Evolutionary conservation across 2,113 vertebrate genomes (phyloP).

Genomic region (Cottus gobio): DNA sequence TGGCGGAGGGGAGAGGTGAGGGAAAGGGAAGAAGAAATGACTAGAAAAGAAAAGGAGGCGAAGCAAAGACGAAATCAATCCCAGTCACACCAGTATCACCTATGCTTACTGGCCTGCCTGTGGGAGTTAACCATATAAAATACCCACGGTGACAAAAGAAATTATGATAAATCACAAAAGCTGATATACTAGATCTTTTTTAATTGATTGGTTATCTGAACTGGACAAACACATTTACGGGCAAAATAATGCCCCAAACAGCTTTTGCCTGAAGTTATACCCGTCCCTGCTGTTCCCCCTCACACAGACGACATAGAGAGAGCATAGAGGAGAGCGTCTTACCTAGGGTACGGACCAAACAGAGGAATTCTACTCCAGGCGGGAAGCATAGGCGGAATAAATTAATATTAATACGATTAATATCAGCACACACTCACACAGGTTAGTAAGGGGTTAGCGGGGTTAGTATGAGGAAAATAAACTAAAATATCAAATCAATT

Average conservation of each 20-base stretch:
- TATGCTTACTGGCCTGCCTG: constrained; percentile 69
- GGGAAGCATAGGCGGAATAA: constrained; percentile 99
- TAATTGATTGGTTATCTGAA: constrained; percentile 8
- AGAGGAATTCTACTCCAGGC: constrained; percentile 99
- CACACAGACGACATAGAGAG: constrained; percentile 73
- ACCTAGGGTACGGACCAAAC: constrained; percentile 99
- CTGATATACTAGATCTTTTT: not conserved
- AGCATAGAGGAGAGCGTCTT: constrained; percentile 85
- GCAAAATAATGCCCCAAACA: constrained; percentile 20
- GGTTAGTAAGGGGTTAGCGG: constrained; percentile 77
- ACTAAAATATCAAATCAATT: constrained; percentile 8
- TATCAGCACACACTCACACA: constrained; percentile 81
- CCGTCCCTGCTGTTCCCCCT: constrained; percentile 34
- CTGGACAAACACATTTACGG: constrained; percentile 28
- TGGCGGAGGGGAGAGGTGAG: not conserved
- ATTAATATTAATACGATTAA: constrained; percentile 93
- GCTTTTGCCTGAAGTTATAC: not conserved
- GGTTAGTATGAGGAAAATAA: constrained; percentile 63
- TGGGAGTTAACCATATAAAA: constrained; percentile 27
- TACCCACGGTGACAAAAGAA: not conserved
- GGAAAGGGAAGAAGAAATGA: constrained; percentile 30
- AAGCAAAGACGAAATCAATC: constrained; percentile 60
- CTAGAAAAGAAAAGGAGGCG: constrained; percentile 39
- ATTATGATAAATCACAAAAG: not conserved
- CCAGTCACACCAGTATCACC: constrained; percentile 62